phyloP scores from a whole-genome alignment of 2,888 invertebrate genomes.

The Selenia dentaria region DNA sequence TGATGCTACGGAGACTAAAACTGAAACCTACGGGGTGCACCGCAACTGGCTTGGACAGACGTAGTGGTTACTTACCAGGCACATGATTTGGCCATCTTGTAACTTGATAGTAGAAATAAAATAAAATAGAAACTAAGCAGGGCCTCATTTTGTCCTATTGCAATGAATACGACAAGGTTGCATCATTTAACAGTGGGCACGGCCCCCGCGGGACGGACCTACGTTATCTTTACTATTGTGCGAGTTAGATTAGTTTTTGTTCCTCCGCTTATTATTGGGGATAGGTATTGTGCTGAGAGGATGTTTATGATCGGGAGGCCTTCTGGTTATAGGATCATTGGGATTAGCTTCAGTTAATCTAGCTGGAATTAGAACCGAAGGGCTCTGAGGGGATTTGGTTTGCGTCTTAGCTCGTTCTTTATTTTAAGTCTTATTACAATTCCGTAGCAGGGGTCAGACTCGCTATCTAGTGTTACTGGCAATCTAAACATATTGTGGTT shows the following conservation, averaged over 20 bases:
- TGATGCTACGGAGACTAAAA: no score
- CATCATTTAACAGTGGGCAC: conserved; percentile 53
- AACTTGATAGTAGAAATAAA: no score
- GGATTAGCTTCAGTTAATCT: background rate
- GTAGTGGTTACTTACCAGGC: no score
- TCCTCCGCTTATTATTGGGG: conserved; percentile 65
- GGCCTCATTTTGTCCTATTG: background rate
- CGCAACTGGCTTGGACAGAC: no score
- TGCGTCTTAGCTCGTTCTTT: background rate
- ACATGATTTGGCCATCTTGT: no score
- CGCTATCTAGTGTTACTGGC: no score
- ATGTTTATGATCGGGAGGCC: conserved; percentile 25
- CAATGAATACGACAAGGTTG: conserved; percentile 32
- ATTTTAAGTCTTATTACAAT: background rate
- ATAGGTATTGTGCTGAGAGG: conserved; percentile 32
- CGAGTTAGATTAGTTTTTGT: conserved; percentile 78
- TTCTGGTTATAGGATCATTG: conserved; percentile 17
- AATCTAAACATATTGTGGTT: no score
- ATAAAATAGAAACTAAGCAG: no score
- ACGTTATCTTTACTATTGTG: conserved; percentile 72
- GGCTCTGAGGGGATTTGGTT: background rate
- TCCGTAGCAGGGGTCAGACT: no score
- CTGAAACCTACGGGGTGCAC: no score
- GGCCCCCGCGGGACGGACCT: conserved; percentile 55
- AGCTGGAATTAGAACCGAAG: background rate